phyloP scores from a whole-genome alignment of 2,113 vertebrate species.

The Prunella himalayana region DNA sequence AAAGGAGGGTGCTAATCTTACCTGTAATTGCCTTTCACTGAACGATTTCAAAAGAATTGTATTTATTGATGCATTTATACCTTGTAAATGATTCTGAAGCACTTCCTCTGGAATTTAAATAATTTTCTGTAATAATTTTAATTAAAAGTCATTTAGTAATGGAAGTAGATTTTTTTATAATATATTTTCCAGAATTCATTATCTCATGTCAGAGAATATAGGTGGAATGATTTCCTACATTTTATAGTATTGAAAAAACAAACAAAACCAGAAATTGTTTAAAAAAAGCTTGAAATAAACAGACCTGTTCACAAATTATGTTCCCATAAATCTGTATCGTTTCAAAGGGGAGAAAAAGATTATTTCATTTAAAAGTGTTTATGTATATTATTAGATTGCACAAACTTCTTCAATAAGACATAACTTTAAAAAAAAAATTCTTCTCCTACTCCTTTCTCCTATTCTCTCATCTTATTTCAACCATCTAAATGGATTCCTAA shows the following conservation, averaged over 20 bases:
- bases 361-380: background rate
- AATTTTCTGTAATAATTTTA: background rate
- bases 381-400: background rate
- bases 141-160: background rate
- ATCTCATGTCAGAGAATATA: background rate
- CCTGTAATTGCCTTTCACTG: background rate
- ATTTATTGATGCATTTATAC: background rate
- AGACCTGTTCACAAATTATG: background rate
- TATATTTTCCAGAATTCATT: background rate
- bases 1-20: background rate
- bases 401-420: background rate
- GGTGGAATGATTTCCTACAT: background rate
- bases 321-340: background rate
- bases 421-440: background rate
- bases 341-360: background rate
- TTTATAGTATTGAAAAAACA: background rate
- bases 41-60: background rate
- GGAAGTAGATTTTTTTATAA: background rate
- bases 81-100: background rate
- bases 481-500: background rate
- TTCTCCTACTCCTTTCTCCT: background rate
- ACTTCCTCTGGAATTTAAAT: background rate
- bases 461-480: background rate
- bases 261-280: background rate
- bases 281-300: accelerated